Base-by-base conservation (phyloP, 2,113 vertebrate species). In the Tyrannus savana region DNA sequence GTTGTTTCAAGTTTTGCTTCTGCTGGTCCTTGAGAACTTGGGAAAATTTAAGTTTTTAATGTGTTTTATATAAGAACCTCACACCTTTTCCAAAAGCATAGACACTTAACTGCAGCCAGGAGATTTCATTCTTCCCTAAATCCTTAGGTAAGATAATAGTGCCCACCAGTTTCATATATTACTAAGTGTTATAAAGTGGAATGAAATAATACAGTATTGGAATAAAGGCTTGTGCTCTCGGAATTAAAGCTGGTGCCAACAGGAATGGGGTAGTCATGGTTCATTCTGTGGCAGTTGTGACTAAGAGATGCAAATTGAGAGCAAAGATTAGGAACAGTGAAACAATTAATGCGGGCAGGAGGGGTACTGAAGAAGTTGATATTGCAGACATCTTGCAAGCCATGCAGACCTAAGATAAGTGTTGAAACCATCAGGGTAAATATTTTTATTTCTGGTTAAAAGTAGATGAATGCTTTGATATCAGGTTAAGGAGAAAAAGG, bases 261-360 rank as follows among this genome's bases (percentile, higher is more conserved):
- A 87, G 37, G 77, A 91, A 12, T 78, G 56, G 55, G 39, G 27
- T 56, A 87, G 73, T 95, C 52, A 52, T 47, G 39, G 55, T 56
- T 91, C 49, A 14, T 75, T 87, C 39, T 64, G 44, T 91, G 74
- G 31, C 35, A 79, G 74, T 76, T 94, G 72, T 91, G 82, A 96
- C 71, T 97, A 90, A 95, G 8, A 82, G 66, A 49, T 91, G 53
- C 41, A 94, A 95, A 95, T 41, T 69, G 78, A 89, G 49, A 87
- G 49, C 2, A 19, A 79, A 60, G 24, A 85, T 90, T 82, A 89
- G 35, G 39, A 94, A n/a, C 56, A 77, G 50, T 75, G 90, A 85
- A 85, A 62, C 21, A 86, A 23, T 69, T 89, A 77, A 76, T 71
- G 37, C 2, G 1, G 35, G 13, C 19, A 71, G 42, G 31, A 81